These are phyloP conservation scores for Malurus melanocephalus DNA, from an alignment of 2,113 vertebrate genomes.

Conservation along the genomic window DNA sequence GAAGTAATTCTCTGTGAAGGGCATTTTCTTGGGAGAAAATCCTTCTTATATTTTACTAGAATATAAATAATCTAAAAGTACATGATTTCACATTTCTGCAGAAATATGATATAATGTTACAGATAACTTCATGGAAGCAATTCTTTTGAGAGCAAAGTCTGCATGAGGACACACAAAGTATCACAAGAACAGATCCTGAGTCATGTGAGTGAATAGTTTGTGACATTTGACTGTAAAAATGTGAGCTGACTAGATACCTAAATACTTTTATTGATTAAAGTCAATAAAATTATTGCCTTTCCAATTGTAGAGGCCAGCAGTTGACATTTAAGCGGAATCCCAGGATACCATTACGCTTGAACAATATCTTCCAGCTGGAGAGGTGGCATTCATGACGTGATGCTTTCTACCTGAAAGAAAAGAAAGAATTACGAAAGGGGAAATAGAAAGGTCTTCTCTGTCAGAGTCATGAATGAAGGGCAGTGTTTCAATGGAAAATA, in stretches of 20 bases:
- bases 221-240: background rate
- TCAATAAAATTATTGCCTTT: background rate
- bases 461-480: background rate
- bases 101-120: background rate
- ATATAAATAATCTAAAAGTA: background rate
- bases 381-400: background rate
- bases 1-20: background rate
- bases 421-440: background rate
- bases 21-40: background rate
- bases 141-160: background rate
- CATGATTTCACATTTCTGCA: background rate
- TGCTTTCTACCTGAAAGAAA: background rate
- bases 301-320: background rate
- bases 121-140: background rate
- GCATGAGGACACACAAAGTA: background rate
- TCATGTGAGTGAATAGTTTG: background rate
- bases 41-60: background rate
- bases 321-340: background rate
- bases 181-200: background rate
- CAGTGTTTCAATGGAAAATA: background rate
- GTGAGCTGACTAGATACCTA: background rate
- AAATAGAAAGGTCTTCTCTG: background rate
- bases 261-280: background rate
- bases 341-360: background rate
- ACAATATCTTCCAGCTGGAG: constrained; percentile 4